Conservation (phyloP, 2,113 vertebrate genomes). For the Micronycteris hirsuta region DNA sequence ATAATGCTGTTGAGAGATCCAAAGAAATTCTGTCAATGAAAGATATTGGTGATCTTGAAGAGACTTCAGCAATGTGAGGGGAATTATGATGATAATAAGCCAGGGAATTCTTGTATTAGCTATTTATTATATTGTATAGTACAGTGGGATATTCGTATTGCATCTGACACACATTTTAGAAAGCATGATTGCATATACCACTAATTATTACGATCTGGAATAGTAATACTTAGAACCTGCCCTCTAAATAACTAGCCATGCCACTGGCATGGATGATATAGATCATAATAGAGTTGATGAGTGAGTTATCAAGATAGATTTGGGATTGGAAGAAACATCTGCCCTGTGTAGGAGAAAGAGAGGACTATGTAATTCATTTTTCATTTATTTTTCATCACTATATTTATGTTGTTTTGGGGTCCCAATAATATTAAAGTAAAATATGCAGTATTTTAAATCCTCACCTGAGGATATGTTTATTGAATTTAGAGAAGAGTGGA, state of each 20-base stretch:
- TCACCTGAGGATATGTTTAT: no score
- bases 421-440: not conserved
- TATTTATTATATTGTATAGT: not conserved
- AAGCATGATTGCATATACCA: not conserved
- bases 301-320: not conserved
- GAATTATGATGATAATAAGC: not conserved
- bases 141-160: not conserved
- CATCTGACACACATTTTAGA: not conserved
- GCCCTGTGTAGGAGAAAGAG: not conserved
- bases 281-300: not conserved
- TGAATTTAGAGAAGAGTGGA: no score
- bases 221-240: not conserved
- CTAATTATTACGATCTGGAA: not conserved
- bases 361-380: not conserved
- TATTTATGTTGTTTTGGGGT: not conserved
- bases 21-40: not conserved
- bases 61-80: not conserved
- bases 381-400: not conserved
- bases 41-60: not conserved
- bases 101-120: not conserved
- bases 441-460: not conserved
- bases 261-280: not conserved
- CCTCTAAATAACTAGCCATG: not conserved
- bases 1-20: not conserved
- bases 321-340: not conserved